A percentile compares a stretch with the other conserved stretches of the same genome.
phyloP scores from a whole-genome alignment of 2,113 vertebrate genomes.

The Chinchilla lanigera region DNA sequence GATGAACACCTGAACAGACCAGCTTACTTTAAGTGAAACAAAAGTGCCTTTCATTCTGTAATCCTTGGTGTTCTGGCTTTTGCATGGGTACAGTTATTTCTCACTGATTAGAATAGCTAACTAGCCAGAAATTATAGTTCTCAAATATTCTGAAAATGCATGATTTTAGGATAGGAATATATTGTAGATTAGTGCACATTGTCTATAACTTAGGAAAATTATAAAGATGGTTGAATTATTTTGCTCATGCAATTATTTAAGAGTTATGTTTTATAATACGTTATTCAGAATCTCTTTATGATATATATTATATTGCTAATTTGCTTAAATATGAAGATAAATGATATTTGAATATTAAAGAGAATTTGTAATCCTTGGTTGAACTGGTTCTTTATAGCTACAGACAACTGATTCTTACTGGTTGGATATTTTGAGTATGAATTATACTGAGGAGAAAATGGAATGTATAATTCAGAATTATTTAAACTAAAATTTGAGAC shows the following conservation, averaged over 20 bases:
- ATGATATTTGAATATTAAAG: constrained; percentile 49
- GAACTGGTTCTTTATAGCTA: constrained; percentile 36
- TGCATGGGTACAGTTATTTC: background rate
- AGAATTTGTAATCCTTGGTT: constrained; percentile 27
- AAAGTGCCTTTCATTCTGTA: constrained; percentile 4
- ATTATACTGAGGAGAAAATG: constrained; percentile 18
- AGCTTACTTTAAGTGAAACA: constrained; percentile 3
- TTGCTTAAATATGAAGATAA: constrained; percentile 24
- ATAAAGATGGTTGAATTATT: constrained; percentile 35
- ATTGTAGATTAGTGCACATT: constrained; percentile 18
- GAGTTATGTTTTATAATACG: constrained; percentile 1
- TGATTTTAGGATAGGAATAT: background rate
- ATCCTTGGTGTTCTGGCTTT: background rate
- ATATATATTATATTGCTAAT: constrained; percentile 48
- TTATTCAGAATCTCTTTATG: background rate
- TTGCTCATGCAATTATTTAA: constrained; percentile 13
- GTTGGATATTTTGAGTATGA: constrained; percentile 22
- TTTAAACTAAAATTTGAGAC: constrained; percentile 55
- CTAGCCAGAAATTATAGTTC: background rate
- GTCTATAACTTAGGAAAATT: constrained; percentile 18
- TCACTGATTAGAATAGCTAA: constrained; percentile 22
- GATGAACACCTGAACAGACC: background rate
- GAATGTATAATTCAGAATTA: constrained; percentile 37
- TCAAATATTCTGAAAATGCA: constrained; percentile 4
- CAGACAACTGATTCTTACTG: constrained; percentile 38